Percentiles rank a stretch among this genome's conserved stretches.
Evolutionary conservation across 2,113 vertebrate species (phyloP).

Genomic region (Charadrius vociferus): DNA sequence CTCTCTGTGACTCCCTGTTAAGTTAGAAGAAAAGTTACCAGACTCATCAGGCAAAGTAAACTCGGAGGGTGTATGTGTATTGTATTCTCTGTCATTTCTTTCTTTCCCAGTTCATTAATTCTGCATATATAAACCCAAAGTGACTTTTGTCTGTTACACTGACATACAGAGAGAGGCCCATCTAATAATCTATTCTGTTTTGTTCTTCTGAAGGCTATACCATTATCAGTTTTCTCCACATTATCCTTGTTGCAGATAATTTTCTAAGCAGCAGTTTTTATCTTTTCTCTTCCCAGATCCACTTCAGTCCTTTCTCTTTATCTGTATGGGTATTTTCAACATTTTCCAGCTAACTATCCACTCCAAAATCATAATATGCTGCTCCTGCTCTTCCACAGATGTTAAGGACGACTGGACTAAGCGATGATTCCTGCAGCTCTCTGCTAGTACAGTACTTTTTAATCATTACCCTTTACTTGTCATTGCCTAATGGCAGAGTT

Average conservation of each 20-base stretch:
- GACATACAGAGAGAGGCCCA: background rate
- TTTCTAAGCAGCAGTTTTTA: conserved; percentile 7
- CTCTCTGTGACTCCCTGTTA: background rate
- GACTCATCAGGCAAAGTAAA: background rate
- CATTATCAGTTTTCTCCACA: background rate
- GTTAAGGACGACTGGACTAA: conserved; percentile 10
- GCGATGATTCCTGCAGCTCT: background rate
- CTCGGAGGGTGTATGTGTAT: background rate
- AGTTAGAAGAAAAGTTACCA: background rate
- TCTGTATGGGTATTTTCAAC: background rate
- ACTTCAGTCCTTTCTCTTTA: background rate
- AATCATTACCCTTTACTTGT: background rate
- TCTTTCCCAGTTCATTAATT: background rate
- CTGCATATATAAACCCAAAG: background rate
- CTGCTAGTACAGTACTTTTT: background rate
- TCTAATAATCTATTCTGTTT: background rate
- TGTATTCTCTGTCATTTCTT: background rate
- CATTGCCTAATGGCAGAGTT: background rate
- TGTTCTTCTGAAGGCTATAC: background rate
- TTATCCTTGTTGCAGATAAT: conserved; percentile 14
- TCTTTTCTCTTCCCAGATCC: background rate
- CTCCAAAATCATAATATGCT: background rate
- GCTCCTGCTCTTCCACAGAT: background rate
- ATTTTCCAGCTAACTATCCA: background rate
- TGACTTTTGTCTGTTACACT: background rate